A percentile compares a stretch with the other conserved stretches of the same genome.
These are phyloP conservation scores for Thecophora atra DNA, from an alignment of 2,888 invertebrate species.

Conservation along the genomic window DNA sequence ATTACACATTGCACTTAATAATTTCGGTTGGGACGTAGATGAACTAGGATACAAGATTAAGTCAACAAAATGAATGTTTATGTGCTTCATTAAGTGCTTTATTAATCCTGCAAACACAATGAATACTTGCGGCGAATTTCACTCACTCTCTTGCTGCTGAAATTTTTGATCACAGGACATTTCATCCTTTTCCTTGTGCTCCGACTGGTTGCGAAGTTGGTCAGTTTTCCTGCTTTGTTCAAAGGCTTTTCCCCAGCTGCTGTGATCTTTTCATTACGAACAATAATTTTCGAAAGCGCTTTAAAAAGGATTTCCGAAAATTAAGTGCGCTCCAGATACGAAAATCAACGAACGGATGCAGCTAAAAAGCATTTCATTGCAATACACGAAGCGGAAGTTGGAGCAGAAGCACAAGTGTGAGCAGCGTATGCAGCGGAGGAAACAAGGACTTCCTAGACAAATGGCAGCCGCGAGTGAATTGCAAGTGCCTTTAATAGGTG, in stretches of 20 bases:
- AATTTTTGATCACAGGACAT: too few species aligned
- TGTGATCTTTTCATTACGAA: neutral
- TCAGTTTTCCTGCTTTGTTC: neutral
- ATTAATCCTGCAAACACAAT: too few species aligned
- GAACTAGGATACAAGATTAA: too few species aligned
- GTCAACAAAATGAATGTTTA: too few species aligned
- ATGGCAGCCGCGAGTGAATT: neutral
- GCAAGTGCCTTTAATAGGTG: neutral
- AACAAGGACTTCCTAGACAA: slow-evolving; percentile 9
- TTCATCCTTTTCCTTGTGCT: too few species aligned
- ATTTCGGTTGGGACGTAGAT: too few species aligned
- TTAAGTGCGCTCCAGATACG: slow-evolving; percentile 49
- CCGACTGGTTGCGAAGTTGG: too few species aligned
- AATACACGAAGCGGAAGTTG: slow-evolving; percentile 58
- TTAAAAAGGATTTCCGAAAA: slow-evolving; percentile 47
- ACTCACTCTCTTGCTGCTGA: too few species aligned
- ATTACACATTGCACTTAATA: too few species aligned
- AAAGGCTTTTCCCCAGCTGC: neutral
- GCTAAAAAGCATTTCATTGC: slow-evolving; percentile 58
- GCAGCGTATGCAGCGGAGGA: neutral
- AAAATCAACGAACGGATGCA: slow-evolving; percentile 52
- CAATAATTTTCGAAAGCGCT: slow-evolving; percentile 37
- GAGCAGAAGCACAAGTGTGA: slow-evolving; percentile 14
- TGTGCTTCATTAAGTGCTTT: too few species aligned
- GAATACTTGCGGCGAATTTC: too few species aligned